These are phyloP conservation scores for Dichetophora obliterata DNA, from an alignment of 2,888 invertebrate genomes.

Conservation along the genomic window DNA sequence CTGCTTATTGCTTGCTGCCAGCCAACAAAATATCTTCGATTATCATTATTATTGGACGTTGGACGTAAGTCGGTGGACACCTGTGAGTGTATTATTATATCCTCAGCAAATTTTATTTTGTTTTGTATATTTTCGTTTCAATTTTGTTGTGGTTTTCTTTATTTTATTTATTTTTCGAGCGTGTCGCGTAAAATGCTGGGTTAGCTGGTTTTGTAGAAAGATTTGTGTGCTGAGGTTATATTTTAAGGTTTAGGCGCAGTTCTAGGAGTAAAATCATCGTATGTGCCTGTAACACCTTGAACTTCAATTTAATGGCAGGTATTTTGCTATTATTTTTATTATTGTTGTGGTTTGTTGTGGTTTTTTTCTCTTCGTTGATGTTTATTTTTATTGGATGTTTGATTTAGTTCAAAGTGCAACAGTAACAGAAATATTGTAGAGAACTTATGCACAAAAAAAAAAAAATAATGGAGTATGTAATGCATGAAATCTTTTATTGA, in stretches of 20 bases:
- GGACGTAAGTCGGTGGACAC: slow-evolving; percentile 56
- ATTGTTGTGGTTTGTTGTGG: no score
- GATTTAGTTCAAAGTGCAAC: no score
- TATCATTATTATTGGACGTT: slow-evolving; percentile 20
- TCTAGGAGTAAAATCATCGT: slow-evolving; percentile 33
- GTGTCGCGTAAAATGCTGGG: no score
- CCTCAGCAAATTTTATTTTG: slow-evolving; percentile 31
- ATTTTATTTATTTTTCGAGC: slow-evolving; percentile 29
- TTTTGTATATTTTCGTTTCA: background rate
- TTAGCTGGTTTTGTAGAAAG: background rate
- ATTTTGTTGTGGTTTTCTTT: slow-evolving; percentile 29
- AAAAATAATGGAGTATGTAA: no score
- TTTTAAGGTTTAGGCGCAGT: background rate
- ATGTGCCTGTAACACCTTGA: slow-evolving; percentile 44
- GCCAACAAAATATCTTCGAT: slow-evolving; percentile 12
- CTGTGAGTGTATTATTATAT: slow-evolving; percentile 67
- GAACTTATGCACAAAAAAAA: no score
- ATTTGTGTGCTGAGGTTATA: slow-evolving; percentile 16
- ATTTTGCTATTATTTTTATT: no score
- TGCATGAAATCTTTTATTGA: no score
- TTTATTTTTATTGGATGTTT: no score
- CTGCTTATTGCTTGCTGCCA: background rate
- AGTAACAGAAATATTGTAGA: no score
- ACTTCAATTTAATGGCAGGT: background rate
- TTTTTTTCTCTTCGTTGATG: no score